phyloP scores from a whole-genome alignment of 1,140 invertebrate species.

The Pseudomyrmex dendroicus region DNA sequence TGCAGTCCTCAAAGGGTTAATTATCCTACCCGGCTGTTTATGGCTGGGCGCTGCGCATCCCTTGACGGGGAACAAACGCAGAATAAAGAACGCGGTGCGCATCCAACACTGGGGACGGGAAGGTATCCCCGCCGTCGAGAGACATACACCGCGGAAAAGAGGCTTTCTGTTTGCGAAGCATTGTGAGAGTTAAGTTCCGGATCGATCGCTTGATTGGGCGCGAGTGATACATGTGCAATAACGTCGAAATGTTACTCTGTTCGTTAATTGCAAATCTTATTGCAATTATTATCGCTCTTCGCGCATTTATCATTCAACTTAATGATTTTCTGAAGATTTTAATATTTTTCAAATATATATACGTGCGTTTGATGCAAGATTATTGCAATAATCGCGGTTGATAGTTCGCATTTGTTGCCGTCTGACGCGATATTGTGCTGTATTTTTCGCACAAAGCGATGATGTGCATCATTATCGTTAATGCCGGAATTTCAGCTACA shows the following conservation, averaged over 20 bases:
- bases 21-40: constrained; percentile 83
- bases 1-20: constrained; percentile 84
- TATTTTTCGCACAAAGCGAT: neutral
- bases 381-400: neutral
- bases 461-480: constrained; percentile 11
- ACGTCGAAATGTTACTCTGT: too few species aligned
- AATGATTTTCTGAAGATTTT: neutral
- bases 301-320: neutral
- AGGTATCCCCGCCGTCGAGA: constrained; percentile 25
- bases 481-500: constrained; percentile 2
- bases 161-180: constrained; percentile 64
- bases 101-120: constrained; percentile 53
- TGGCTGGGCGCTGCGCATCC: constrained; percentile 80
- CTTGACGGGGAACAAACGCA: constrained; percentile 73
- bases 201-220: constrained; percentile 19
- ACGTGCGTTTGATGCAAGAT: neutral
- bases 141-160: constrained; percentile 47
- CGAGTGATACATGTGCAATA: neutral
- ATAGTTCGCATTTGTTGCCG: neutral
- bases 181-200: constrained; percentile 62
- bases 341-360: neutral
- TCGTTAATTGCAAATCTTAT: too few species aligned
- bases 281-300: too few species aligned
- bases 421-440: neutral
- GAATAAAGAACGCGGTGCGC: constrained; percentile 72